Conservation (phyloP, 2,888 invertebrate species). For the Ophion obscuratus region DNA sequence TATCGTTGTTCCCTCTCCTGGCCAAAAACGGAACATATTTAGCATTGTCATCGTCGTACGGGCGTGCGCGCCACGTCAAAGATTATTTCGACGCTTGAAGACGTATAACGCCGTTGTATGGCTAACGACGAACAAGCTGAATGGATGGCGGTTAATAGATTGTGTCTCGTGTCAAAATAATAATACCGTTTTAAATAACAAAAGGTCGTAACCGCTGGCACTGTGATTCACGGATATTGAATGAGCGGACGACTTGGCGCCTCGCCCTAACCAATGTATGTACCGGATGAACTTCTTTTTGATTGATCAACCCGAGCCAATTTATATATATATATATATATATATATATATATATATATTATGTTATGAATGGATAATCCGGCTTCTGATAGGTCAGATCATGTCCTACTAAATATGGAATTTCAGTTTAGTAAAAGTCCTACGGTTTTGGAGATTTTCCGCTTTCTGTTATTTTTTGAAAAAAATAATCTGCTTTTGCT, state of each 20-base stretch:
- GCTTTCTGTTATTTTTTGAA: no score
- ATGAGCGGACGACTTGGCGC: conserved; percentile 56
- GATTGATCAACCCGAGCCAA: conserved; percentile 47
- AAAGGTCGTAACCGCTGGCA: conserved; percentile 50
- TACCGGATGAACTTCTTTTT: conserved; percentile 49
- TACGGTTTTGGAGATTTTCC: no score
- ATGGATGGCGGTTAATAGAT: conserved; percentile 61
- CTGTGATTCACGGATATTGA: conserved; percentile 60
- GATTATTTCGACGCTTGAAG: conserved; percentile 53
- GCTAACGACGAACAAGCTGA: conserved; percentile 45
- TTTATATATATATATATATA: no score
- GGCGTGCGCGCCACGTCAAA: conserved; percentile 66
- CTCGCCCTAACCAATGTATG: conserved; percentile 32
- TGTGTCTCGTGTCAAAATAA: conserved; percentile 66
- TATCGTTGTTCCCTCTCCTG: conserved; percentile 53
- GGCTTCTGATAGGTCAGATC: no score
- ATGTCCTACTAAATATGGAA: no score
- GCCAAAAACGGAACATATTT: conserved; percentile 58
- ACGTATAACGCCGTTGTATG: conserved; percentile 31
- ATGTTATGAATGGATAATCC: no score
- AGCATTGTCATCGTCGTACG: conserved; percentile 64
- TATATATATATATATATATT: no score
- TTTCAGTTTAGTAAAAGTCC: no score
- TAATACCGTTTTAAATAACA: conserved; percentile 63
- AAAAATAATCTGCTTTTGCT: no score